Evolutionary conservation across 2,888 invertebrate genomes (phyloP).

Genomic region (Aspidapion aeneum): DNA sequence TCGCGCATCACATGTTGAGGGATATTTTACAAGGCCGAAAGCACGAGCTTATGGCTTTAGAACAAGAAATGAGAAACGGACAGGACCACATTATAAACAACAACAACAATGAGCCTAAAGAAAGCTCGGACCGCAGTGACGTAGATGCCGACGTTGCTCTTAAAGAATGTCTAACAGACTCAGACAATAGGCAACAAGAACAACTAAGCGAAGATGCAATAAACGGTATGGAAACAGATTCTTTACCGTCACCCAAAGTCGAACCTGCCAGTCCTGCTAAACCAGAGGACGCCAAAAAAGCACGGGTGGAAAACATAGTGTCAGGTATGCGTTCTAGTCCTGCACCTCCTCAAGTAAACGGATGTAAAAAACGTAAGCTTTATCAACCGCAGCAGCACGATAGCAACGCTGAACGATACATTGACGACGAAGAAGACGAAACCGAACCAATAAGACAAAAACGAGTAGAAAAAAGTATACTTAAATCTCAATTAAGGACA

Average conservation of each 20-base stretch:
- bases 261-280: slow-evolving; percentile 58
- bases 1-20: slow-evolving; percentile 81
- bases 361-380: slow-evolving; percentile 92
- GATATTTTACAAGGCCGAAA: slow-evolving; percentile 89
- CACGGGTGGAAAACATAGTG: slow-evolving; percentile 93
- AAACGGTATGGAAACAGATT: slow-evolving; percentile 58
- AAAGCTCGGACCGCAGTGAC: slow-evolving; percentile 42
- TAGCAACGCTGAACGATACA: slow-evolving; percentile 60
- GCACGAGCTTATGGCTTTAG: slow-evolving; percentile 72
- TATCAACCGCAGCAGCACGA: slow-evolving; percentile 95
- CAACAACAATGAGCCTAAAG: slow-evolving; percentile 53
- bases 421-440: slow-evolving; percentile 69
- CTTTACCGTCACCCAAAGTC: slow-evolving; percentile 56
- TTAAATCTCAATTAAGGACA: slow-evolving; percentile 80
- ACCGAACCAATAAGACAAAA: slow-evolving; percentile 79
- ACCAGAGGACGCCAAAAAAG: slow-evolving; percentile 77
- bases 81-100: slow-evolving; percentile 49
- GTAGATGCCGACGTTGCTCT: slow-evolving; percentile 30
- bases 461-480: slow-evolving; percentile 80
- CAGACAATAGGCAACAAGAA: slow-evolving; percentile 50
- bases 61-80: slow-evolving; percentile 61
- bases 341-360: slow-evolving; percentile 78
- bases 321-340: slow-evolving; percentile 90
- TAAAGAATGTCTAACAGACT: slow-evolving; percentile 61
- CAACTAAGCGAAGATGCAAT: slow-evolving; percentile 59